Evolutionary conservation across 2,797 vertebrate species (phyloP).

Genomic region (Hyperoplus immaculatus): DNA sequence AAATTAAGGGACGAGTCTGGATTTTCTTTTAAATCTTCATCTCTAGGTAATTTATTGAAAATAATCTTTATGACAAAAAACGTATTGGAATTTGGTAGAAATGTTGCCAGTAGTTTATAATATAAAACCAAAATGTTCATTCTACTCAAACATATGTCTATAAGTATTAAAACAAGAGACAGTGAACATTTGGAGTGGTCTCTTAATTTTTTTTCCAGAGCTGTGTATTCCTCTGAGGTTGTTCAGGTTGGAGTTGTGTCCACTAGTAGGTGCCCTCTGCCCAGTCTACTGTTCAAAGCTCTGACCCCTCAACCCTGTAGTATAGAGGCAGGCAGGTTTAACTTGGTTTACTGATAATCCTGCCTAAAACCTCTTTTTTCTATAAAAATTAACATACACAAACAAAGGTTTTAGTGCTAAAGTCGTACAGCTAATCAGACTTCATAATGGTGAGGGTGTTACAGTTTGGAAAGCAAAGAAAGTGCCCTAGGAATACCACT

Average conservation of each 20-base stretch:
- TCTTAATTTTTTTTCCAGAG: neutral
- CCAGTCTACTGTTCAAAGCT: conserved; percentile 30
- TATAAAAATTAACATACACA: neutral
- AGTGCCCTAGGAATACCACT: neutral
- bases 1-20: too few relatives aligned
- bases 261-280: conserved; percentile 83
- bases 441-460: neutral
- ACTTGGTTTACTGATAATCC: neutral
- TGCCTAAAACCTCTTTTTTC: neutral
- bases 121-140: too few relatives aligned
- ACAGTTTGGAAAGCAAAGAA: neutral
- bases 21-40: too few relatives aligned
- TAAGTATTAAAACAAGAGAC: too few relatives aligned
- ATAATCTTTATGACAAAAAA: too few relatives aligned
- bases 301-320: conserved; percentile 30
- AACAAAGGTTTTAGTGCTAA: neutral
- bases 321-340: conserved; percentile 3
- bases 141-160: too few relatives aligned
- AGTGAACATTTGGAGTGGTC: neutral
- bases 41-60: too few relatives aligned
- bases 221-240: neutral
- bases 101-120: too few relatives aligned
- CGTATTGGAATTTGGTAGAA: too few relatives aligned
- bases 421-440: neutral
- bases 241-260: conserved; percentile 47